Base-by-base conservation (phyloP, 2,797 vertebrate genomes). In the Lerista edwardsae region DNA sequence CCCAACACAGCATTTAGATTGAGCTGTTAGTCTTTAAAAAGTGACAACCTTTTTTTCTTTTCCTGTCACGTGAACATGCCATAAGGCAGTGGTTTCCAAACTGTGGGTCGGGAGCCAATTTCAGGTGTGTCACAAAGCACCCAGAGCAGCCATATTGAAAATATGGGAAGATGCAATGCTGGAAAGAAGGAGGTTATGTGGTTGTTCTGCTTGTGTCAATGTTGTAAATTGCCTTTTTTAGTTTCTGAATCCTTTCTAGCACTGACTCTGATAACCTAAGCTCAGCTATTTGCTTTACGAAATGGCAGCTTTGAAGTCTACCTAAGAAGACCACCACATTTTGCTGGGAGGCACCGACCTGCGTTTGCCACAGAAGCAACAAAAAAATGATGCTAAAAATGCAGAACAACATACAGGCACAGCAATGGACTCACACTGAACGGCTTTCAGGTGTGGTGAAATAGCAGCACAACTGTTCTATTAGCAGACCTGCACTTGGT, bases 371-470 rank as follows among this genome's bases (percentile, higher is more conserved):
- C 84, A 79, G 64, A 83, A 84, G 51, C 0, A 21, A 44, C 34
- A 44, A 34, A 21, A 76, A 57, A 29, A 9, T 36, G 36, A 80
- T 51, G 55, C 29, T 57, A 61, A 51, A 34, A 61, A 61, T 64
- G 29, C 14, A 27, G 57, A 62, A 59, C 11, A 25, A 29, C 71
- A 62, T 11, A 62, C 47, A 62, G 47, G 78, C 27, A 23, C 19
- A 6, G 47, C 31, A 69, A 57, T 8, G 36, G 14, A 27, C 71
- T 90, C 80, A 25, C 57, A 7, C 44, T 0, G 2, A 1, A 84
- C 0, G 3, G 6, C 67, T 89, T 90, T 84, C 75, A 83, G 65
- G 39, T 10, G 72, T 82, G 77, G 57, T 59, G 51, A 89, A 65
- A 65, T 81, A 90, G 51, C 36, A 77, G 1, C n/a, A 27, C 73